phyloP scores from a whole-genome alignment of 30 jellyfish, hydroid and myxozoan species.

The Calvadosia cruxmelitensis region DNA sequence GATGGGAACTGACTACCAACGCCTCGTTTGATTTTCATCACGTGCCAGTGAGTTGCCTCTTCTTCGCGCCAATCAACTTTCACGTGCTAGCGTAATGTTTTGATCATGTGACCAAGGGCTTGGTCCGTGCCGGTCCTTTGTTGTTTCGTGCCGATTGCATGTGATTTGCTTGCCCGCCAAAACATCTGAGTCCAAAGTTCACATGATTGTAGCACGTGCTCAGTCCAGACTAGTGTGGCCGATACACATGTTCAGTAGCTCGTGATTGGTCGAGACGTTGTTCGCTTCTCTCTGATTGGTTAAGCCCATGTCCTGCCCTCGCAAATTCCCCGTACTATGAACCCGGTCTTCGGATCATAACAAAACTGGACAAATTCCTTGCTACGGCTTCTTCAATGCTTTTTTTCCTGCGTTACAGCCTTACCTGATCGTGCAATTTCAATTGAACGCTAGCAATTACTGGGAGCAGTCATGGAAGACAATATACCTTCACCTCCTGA shows the following conservation, averaged over 20 bases:
- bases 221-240: neutral
- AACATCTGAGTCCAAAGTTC: neutral
- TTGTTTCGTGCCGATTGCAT: neutral
- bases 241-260: constrained; percentile 17
- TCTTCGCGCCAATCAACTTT: no score
- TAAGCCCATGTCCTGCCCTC: constrained; percentile 60
- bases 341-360: constrained; percentile 45
- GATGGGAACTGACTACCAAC: no score
- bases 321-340: constrained; percentile 26
- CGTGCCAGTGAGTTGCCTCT: no score
- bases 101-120: neutral
- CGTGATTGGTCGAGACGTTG: constrained; percentile 21
- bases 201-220: neutral
- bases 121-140: neutral
- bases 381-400: neutral
- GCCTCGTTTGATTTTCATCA: no score
- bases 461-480: constrained; percentile 22
- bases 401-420: neutral
- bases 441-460: neutral
- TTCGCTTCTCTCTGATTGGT: constrained; percentile 29
- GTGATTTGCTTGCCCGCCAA: neutral
- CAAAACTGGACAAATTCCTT: constrained; percentile 7
- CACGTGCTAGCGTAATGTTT: neutral
- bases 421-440: neutral
- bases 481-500: constrained; percentile 50